Evolutionary conservation across 2,888 invertebrate species (phyloP), one percentile per base, ranked within the genome.

Genomic region (Ichneumoninae sp.): DNA sequence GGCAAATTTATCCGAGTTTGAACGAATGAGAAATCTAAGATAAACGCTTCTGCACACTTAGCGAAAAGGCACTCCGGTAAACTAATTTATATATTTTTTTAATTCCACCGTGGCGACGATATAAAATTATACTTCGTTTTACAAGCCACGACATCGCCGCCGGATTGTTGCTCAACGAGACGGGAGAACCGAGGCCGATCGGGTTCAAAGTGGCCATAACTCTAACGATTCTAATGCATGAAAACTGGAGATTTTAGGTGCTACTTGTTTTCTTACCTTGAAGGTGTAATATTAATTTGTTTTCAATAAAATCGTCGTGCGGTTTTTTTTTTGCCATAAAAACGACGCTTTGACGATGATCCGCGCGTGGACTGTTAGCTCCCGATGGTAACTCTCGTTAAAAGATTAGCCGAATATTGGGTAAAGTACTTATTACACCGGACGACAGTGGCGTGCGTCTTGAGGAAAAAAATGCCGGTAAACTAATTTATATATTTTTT

Each of bases 1-100:
- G 79, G 82, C 65, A 76, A 85, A 82, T 78, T 79, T 85, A 54
- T 65, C 71, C 70, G 74, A 82, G 65, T 62, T 65, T 30, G 85
- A 85, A 78, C 74, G 86, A 81, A 72, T 70, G 69, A 44, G 65
- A 78, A 76, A 72, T 72, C 72, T 76, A 70, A 30, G 65, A 33
- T 50, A 33, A 65, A 75, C 22, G 30, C 33, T 62, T 33, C 22
- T 6, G 30, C 62, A 30, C 62, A 33, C 30, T 62, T 62, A 30
- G 33, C 30, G 30, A 62, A 62, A 57, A 26, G 26, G 13, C 2
- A 26, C 4, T 57, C 22, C 10, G 30, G 16, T n/a, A 54, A 33
- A 16, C 7, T 62, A 26, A 16, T 62, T 62, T 22, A 19, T 66
- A n/a, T 22, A 13, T 71, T 65, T 52, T 60, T 44, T 33, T 57